Base-by-base conservation (phyloP, 1,140 invertebrate species). In the Callitettix versicolor region DNA sequence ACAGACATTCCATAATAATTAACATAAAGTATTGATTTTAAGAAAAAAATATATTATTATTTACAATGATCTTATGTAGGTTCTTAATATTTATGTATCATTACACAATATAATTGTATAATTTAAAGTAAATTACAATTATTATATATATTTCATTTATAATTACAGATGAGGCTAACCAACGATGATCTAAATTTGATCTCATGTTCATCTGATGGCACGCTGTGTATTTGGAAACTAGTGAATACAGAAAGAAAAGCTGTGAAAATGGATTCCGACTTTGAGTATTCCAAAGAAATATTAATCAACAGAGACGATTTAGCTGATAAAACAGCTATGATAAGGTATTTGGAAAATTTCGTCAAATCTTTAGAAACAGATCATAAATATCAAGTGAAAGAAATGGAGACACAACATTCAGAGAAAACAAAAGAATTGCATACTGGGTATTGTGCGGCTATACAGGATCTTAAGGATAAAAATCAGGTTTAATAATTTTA, bases 221-320 rank as follows among this genome's bases (percentile, higher is more conserved):
- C 82, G 0, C 75, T 95, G 14, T 85, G 88, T 52, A 75, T 95
- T 53, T 96, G 92, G 91, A 81, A 82, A 64, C 66, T 95, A 24
- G 73, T 79, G 1, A 82, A 85, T 62, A 76, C 79, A n/a, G 88
- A 91, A 62, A 82, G 81, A 1, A 79, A 82, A 67, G 72, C 80
- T 0, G 70, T 84, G 3, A 79, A 80, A 50, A 65, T 84, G 42
- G 82, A 87, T 63, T 81, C 83, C 67, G 85, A 90, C 59, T 76
- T 86, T 43, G 69, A 76, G 21, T 85, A 85, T 63, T 82, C 83
- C 1, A 82, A 82, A 53, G 88, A 93, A 63, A 74, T 75, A 57
- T 65, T 88, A 18, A 85, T 88, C 47, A 76, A 78, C 18, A 76
- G 79, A 57, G 70, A 67, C 9, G 64, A 64, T 9, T 49, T 65